A percentile compares a stretch with the other conserved stretches of the same genome.
These are phyloP conservation scores for Chrysina gloriosa DNA, from an alignment of 2,888 invertebrate species.

Conservation along the genomic window DNA sequence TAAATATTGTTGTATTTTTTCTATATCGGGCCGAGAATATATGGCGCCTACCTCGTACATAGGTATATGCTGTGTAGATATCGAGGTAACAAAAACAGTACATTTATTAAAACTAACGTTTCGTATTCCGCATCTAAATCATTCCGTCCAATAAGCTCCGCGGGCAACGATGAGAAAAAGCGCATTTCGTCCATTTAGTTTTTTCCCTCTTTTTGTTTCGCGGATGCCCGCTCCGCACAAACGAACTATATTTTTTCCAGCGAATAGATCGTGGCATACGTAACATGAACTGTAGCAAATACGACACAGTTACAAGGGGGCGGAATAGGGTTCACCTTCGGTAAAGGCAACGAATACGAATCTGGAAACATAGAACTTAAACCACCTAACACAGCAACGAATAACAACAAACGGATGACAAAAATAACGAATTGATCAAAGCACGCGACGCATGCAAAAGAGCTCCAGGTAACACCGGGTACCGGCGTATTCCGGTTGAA, in stretches of 20 bases:
- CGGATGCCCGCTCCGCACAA: neutral
- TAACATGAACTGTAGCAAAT: neutral
- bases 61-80: neutral
- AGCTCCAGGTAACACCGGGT: slow-evolving; percentile 39
- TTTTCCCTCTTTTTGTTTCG: slow-evolving; percentile 5
- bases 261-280: neutral
- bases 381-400: neutral
- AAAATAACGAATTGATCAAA: slow-evolving; percentile 48
- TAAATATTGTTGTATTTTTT: too few relatives aligned
- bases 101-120: slow-evolving; percentile 4
- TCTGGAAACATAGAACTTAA: too few relatives aligned
- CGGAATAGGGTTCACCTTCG: too few relatives aligned
- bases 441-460: slow-evolving; percentile 45
- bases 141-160: neutral
- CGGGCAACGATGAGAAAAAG: slow-evolving; percentile 1
- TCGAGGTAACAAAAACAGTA: slow-evolving; percentile 16
- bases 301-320: too few relatives aligned
- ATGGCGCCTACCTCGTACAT: neutral
- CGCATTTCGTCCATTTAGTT: neutral
- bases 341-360: too few relatives aligned
- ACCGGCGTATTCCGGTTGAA: slow-evolving; percentile 34
- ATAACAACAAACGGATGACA: slow-evolving; percentile 2
- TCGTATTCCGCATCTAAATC: slow-evolving; percentile 3
- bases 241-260: neutral
- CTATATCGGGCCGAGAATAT: too few relatives aligned